Conservation (phyloP, 1,140 invertebrate genomes). For the Zaprionus kolodkinae region DNA sequence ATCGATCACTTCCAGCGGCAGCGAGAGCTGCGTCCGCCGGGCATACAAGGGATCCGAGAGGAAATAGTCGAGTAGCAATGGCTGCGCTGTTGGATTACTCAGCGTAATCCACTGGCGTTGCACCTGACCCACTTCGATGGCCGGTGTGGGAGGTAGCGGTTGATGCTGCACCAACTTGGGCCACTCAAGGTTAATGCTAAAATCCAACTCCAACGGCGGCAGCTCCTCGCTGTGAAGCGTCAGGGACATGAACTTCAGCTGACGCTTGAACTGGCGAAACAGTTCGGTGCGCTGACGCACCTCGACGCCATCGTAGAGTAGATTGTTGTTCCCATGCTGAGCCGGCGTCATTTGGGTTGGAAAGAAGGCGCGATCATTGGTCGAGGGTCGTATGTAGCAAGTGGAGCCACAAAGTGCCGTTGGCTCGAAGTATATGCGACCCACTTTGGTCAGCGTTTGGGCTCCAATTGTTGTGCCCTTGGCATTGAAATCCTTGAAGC, state of each 20-base stretch:
- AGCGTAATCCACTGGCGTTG: slow-evolving; percentile 66
- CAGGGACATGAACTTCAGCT: slow-evolving; percentile 65
- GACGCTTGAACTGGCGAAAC: slow-evolving; percentile 68
- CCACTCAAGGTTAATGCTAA: slow-evolving; percentile 74
- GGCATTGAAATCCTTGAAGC: slow-evolving; percentile 85
- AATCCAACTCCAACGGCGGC: slow-evolving; percentile 71
- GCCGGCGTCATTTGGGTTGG: slow-evolving; percentile 8
- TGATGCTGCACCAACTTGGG: slow-evolving; percentile 73
- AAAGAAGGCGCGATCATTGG: slow-evolving; percentile 36
- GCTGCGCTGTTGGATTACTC: slow-evolving; percentile 69
- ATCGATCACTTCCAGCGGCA: slow-evolving; percentile 77
- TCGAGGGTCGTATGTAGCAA: slow-evolving; percentile 88
- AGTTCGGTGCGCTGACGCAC: slow-evolving; percentile 71
- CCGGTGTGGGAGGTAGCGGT: slow-evolving; percentile 60
- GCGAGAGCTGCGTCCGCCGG: slow-evolving; percentile 58
- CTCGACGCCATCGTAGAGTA: slow-evolving; percentile 71
- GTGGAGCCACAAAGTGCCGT: slow-evolving; percentile 88
- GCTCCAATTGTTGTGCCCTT: slow-evolving; percentile 75
- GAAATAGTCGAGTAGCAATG: slow-evolving; percentile 70
- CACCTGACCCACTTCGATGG: slow-evolving; percentile 70
- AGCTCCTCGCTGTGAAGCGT: slow-evolving; percentile 73
- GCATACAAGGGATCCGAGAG: slow-evolving; percentile 70
- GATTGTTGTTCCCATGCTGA: slow-evolving; percentile 59
- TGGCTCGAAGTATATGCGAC: slow-evolving; percentile 88
- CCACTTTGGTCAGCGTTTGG: slow-evolving; percentile 85